phyloP scores from a whole-genome alignment of 2,888 invertebrate genomes.

The Trimorus sp. region DNA sequence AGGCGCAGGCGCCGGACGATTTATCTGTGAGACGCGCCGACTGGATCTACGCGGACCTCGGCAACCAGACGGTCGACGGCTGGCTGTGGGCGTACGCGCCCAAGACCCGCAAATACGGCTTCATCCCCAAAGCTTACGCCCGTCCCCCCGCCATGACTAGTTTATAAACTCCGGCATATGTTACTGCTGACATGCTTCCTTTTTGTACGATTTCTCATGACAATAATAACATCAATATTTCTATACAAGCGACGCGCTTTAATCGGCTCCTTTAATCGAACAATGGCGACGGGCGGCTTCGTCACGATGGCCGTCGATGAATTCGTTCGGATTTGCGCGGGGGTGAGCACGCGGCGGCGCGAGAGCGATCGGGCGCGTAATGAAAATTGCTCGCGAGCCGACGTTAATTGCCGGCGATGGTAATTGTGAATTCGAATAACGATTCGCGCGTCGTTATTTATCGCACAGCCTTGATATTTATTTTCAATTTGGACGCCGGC shows the following conservation, averaged over 20 bases:
- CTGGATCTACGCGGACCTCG: slow-evolving; percentile 97
- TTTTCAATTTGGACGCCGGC: slow-evolving; percentile 48
- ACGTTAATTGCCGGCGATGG: slow-evolving; percentile 44
- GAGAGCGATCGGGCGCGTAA: slow-evolving; percentile 15
- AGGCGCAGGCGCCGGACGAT: slow-evolving; percentile 97
- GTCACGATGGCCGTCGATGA: slow-evolving; percentile 14
- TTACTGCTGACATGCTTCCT: slow-evolving; percentile 68
- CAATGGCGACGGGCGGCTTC: too few species aligned
- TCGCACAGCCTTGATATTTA: slow-evolving; percentile 34
- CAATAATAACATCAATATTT: slow-evolving; percentile 72
- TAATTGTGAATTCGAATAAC: slow-evolving; percentile 45
- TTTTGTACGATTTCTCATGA: slow-evolving; percentile 73
- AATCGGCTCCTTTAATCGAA: too few species aligned
- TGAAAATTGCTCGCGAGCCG: slow-evolving; percentile 33
- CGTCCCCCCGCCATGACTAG: slow-evolving; percentile 96
- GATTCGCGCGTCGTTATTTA: slow-evolving; percentile 47
- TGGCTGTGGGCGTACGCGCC: slow-evolving; percentile 98
- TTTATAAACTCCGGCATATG: slow-evolving; percentile 82
- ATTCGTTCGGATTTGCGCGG: slow-evolving; percentile 43
- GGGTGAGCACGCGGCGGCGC: too few species aligned
- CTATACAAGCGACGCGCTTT: slow-evolving; percentile 64
- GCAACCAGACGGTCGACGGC: slow-evolving; percentile 96
- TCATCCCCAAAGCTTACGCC: slow-evolving; percentile 97
- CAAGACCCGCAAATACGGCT: slow-evolving; percentile 95
- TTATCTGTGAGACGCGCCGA: slow-evolving; percentile 94